These are phyloP conservation scores for Aratinga solstitialis DNA, from an alignment of 2,797 vertebrate genomes.

Conservation along the genomic window DNA sequence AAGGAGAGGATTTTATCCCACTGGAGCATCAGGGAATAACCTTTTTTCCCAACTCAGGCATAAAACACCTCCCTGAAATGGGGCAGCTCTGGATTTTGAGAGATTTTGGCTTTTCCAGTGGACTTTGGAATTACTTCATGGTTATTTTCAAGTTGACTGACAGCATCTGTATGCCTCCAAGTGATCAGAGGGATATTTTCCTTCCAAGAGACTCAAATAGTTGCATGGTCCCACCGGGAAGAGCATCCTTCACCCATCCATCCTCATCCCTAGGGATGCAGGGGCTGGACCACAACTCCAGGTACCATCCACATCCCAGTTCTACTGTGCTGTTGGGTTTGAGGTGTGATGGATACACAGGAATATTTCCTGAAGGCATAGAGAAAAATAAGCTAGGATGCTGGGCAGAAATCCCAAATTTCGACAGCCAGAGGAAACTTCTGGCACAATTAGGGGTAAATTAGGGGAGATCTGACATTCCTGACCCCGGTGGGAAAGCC, in stretches of 20 bases:
- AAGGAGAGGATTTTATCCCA: neutral
- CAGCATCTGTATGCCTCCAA: neutral
- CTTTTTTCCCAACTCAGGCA: neutral
- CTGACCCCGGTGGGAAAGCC: neutral
- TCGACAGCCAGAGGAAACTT: neutral
- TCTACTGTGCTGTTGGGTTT: neutral
- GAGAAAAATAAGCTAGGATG: neutral
- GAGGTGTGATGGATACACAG: neutral
- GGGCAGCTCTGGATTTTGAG: neutral
- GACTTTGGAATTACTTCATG: neutral
- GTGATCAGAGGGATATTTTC: rapidly evolving
- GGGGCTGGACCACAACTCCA: neutral
- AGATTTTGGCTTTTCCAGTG: neutral
- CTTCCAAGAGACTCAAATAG: neutral
- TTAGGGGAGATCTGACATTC: neutral
- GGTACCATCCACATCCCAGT: rapidly evolving
- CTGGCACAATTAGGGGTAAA: neutral
- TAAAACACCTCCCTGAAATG: neutral
- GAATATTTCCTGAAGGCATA: neutral
- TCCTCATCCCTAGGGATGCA: neutral
- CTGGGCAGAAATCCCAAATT: neutral
- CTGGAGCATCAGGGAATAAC: neutral
- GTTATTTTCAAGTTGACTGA: neutral
- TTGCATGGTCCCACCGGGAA: neutral
- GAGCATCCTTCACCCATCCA: neutral